Evolutionary conservation across 2,797 vertebrate genomes (phyloP), one percentile per base, ranked within the genome.

Genomic region (Halcyon chelicuti): DNA sequence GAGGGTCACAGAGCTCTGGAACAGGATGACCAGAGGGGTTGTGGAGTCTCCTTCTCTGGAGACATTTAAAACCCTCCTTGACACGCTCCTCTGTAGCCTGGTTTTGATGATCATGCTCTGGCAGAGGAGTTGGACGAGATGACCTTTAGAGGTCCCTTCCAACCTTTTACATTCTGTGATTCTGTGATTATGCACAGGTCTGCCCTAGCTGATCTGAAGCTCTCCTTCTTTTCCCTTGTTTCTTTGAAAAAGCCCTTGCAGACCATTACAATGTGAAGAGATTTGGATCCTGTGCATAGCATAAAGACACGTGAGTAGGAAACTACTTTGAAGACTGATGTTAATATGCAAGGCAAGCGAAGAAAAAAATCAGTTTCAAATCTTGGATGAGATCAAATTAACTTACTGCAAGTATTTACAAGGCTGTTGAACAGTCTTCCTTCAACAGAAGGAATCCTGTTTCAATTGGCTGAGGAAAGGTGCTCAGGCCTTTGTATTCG

Each of bases 311-410:
- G 55, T 20, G 4, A 63, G 20, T 31, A 65, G 23, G 49, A 90
- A 84, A 61, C 71, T 0, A 28, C 65, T 92, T 37, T 65, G 70
- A 86, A 94, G 40, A 6, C 29, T 60, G 19, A 42, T 72, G 61
- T 77, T 83, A 83, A 74, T 82, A 52, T 86, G 18, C 52, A 58
- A 84, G 58, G 26, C 31, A 92, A 75, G 33, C 4, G 42, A 78
- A 86, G 54, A 84, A 94, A 90, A 77, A 84, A 86, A 84, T 51
- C 70, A 8, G 37, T 78, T 88, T 65, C 49, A 90, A 46, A 71
- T 81, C 73, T 90, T 83, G 44, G n/a, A 81, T 61, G 66, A 78
- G 61, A 88, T 49, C 76, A 90, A 81, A 81, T 86, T 78, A 75
- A 78, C 29, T 71, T 28, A 65, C 37, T 86, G 60, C 18, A 84